Percentiles rank a stretch among this genome's conserved stretches.
These are phyloP conservation scores for Cladopsammia gracilis DNA, from an alignment of 64 coral and sea anemone species.

Conservation along the genomic window DNA sequence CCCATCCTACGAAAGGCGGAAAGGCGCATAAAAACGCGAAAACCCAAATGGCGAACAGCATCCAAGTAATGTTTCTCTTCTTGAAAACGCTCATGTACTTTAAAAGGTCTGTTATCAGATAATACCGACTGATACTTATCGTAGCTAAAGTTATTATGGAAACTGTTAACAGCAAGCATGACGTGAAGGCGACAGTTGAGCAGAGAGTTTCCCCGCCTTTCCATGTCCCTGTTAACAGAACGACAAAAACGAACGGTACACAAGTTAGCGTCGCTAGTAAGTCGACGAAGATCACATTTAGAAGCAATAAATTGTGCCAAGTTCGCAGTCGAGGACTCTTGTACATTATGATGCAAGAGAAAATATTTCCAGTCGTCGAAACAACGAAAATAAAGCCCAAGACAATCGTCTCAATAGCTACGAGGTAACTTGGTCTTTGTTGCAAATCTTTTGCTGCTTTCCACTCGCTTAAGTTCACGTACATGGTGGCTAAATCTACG, in stretches of 20 bases:
- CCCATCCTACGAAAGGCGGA: slow-evolving; percentile 79
- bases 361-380: slow-evolving; percentile 61
- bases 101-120: slow-evolving; percentile 62
- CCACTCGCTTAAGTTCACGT: background rate
- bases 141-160: slow-evolving; percentile 71
- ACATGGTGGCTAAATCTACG: background rate
- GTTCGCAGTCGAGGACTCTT: slow-evolving; percentile 75
- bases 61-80: slow-evolving; percentile 52
- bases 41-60: slow-evolving; percentile 68
- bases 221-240: slow-evolving; percentile 65
- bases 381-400: slow-evolving; percentile 45
- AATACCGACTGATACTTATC: slow-evolving; percentile 79
- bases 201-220: slow-evolving; percentile 36
- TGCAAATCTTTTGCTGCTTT: slow-evolving; percentile 64
- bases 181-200: slow-evolving; percentile 51
- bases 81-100: slow-evolving; percentile 80
- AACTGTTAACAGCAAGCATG: slow-evolving; percentile 58
- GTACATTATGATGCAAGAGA: slow-evolving; percentile 77
- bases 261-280: slow-evolving; percentile 49
- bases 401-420: slow-evolving; percentile 47
- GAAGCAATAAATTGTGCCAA: slow-evolving; percentile 82
- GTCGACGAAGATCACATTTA: slow-evolving; percentile 82
- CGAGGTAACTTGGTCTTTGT: slow-evolving; percentile 52
- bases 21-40: slow-evolving; percentile 16
- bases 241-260: slow-evolving; percentile 51